Percentiles rank a stretch among this genome's conserved stretches.
phyloP scores from a whole-genome alignment of 2,888 invertebrate genomes.

The Philhelius pedissequus region DNA sequence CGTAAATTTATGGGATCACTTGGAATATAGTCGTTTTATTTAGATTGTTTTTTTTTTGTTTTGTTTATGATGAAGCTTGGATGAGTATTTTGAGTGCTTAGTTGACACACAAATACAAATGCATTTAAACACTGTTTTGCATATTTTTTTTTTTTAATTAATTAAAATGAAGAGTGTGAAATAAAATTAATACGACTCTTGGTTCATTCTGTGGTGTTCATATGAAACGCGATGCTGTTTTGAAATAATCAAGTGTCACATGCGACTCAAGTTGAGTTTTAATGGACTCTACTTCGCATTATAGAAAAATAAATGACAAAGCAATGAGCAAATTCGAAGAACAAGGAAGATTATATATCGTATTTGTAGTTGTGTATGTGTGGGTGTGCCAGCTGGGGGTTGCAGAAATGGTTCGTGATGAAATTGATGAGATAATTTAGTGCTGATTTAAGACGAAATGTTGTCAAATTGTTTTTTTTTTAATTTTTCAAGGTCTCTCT shows the following conservation, averaged over 20 bases:
- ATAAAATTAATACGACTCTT: constrained; percentile 23
- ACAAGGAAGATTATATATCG: not conserved
- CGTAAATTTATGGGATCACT: constrained; percentile 56
- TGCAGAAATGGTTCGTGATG: not conserved
- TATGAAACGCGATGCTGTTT: constrained; percentile 10
- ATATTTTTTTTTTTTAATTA: constrained; percentile 45
- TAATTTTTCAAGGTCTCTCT: constrained; percentile 6
- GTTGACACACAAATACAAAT: constrained; percentile 30
- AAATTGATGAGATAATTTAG: constrained; percentile 9
- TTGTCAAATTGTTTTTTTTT: not conserved
- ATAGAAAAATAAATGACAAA: constrained; percentile 43
- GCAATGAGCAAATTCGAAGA: constrained; percentile 20
- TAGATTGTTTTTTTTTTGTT: not conserved
- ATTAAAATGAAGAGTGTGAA: constrained; percentile 48
- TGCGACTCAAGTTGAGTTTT: constrained; percentile 57
- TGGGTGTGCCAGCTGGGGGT: not conserved
- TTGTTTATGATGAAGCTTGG: not conserved
- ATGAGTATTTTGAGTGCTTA: constrained; percentile 41
- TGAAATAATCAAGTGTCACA: constrained; percentile 51
- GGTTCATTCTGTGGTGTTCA: not conserved
- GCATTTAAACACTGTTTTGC: constrained; percentile 1
- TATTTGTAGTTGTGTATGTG: not conserved
- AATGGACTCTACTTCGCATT: constrained; percentile 53
- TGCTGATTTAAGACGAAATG: not conserved
- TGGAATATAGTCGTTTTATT: constrained; percentile 13